Evolutionary conservation across 2,888 invertebrate genomes (phyloP).

Genomic region (Physocephala rufipes): DNA sequence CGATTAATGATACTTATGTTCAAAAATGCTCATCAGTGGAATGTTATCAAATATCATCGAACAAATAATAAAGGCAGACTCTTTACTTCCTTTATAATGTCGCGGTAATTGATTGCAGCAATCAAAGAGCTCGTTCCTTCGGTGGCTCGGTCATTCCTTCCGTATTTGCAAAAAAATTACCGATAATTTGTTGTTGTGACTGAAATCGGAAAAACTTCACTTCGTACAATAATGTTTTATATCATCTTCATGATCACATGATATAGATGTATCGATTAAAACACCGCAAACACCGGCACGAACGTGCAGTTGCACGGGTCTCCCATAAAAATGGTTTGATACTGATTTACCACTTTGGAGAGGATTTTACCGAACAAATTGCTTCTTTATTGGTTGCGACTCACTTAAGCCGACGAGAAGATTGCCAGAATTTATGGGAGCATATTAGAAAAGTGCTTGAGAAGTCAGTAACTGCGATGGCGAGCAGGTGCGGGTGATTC

Average conservation of each 20-base stretch:
- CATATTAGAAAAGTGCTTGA: conserved; percentile 1
- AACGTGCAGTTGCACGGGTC: background rate
- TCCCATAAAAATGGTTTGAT: background rate
- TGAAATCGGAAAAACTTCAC: too few relatives aligned
- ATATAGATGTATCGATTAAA: conserved; percentile 3
- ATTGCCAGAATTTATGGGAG: conserved; percentile 3
- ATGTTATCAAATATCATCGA: too few relatives aligned
- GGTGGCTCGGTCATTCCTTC: too few relatives aligned
- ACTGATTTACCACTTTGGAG: background rate
- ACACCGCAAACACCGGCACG: background rate
- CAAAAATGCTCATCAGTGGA: too few relatives aligned
- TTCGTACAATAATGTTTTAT: background rate
- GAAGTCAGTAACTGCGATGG: background rate
- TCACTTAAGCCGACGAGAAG: background rate
- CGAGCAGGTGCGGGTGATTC: too few relatives aligned
- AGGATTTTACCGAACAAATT: conserved; percentile 3
- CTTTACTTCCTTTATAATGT: background rate
- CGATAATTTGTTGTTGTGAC: too few relatives aligned
- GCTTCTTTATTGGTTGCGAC: conserved; percentile 15
- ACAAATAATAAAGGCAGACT: background rate
- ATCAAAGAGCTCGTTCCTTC: background rate
- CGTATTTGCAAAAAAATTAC: too few relatives aligned
- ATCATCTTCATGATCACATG: conserved; percentile 2
- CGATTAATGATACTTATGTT: too few relatives aligned
- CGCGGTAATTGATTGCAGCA: background rate